Evolutionary conservation across 2,113 vertebrate genomes (phyloP), one percentile per base, ranked within the genome.

Genomic region (Monopterus albus): DNA sequence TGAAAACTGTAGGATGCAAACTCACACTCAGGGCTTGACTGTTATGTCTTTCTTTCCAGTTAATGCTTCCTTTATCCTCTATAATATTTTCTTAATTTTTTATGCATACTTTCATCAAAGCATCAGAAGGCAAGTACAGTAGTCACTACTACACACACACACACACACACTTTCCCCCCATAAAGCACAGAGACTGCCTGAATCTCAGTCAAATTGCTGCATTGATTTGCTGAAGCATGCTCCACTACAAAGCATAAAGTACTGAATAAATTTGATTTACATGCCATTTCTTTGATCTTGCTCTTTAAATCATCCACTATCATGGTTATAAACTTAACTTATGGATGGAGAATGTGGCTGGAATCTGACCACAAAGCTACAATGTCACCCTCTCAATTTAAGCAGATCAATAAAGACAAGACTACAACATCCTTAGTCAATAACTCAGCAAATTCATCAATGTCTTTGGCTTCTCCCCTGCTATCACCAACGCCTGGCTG

Each of bases 371-470:
- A 42, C 67, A 82, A 64, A 70, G 40, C 38, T 42, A 62, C 36
- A 38, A 55, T 76, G 55, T 83, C 72, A 78, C 72, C 60, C 59
- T 69, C 35, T 71, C 55, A 45, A 14, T 14, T 60, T 62, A 23
- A 13, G 5, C 15, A 13, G 75, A 91, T 92, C 90, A 68, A 90
- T 92, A 84, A 12, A 43, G 33, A 70, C 59, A 42, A 77, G 59
- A 29, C 47, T 72, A 35, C 72, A 85, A 76, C 58, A 59, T 33
- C 55, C 45, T 73, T 46, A 76, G 75, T 88, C 90, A 83, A 82
- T 90, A 77, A 38, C 56, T 87, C 40, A 86, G 49, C 46, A 75
- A 68, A 91, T 89, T 68, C 63, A 84, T 83, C 80, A 84, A n/a
- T 84, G 39, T 72, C 59, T 52, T 21, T 1, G 23, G 40, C 55